Evolutionary conservation across 2,113 vertebrate genomes (phyloP).

Genomic region (Lepus europaeus): DNA sequence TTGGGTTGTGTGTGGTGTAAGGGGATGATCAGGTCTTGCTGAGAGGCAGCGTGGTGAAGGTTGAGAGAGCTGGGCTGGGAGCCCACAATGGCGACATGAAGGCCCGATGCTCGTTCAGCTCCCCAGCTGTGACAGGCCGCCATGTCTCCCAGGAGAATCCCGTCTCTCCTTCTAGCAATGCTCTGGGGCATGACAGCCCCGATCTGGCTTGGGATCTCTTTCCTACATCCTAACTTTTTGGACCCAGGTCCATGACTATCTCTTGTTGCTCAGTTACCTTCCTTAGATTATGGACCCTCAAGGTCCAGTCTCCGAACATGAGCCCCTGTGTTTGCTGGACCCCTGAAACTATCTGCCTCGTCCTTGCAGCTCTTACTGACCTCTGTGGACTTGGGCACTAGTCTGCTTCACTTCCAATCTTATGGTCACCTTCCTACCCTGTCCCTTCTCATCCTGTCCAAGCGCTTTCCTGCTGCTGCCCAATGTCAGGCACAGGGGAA

Average conservation of each 20-base stretch:
- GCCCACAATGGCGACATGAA: background rate
- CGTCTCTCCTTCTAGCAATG: background rate
- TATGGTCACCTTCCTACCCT: background rate
- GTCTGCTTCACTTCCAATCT: background rate
- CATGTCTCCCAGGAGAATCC: background rate
- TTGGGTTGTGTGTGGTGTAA: background rate
- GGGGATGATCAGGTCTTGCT: background rate
- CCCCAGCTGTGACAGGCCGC: background rate
- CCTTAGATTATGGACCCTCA: background rate
- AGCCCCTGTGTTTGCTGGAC: background rate
- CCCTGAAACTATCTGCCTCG: background rate
- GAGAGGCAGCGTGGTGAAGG: background rate
- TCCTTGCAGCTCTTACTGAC: background rate
- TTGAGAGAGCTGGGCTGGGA: background rate
- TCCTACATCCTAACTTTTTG: background rate
- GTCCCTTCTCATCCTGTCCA: background rate
- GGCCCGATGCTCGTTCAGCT: background rate
- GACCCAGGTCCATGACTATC: background rate
- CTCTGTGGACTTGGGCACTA: background rate
- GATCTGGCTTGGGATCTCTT: background rate
- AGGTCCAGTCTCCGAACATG: background rate
- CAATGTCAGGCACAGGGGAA: background rate
- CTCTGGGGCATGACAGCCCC: background rate
- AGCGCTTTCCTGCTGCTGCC: background rate
- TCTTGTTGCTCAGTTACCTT: background rate